A percentile compares a stretch with the other conserved stretches of the same genome.
Evolutionary conservation across 2,797 vertebrate species (phyloP).

Genomic region (Spinibarbus caldwelli): DNA sequence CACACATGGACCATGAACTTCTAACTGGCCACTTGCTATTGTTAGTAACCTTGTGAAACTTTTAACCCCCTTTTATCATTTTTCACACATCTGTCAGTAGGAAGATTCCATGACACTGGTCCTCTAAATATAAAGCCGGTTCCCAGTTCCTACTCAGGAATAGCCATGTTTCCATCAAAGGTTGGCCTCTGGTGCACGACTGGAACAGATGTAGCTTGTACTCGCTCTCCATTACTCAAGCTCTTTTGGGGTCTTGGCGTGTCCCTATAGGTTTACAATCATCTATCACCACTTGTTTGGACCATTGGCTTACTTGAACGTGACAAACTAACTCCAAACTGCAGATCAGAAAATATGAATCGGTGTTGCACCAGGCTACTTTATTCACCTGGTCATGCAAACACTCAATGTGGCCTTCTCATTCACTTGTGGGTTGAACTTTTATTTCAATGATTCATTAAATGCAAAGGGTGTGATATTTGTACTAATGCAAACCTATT

Average conservation of each 20-base stretch:
- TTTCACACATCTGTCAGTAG: constrained; percentile 58
- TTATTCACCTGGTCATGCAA: constrained; percentile 5
- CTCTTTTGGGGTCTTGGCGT: constrained; percentile 29
- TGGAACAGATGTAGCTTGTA: constrained; percentile 46
- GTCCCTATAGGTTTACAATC: constrained; percentile 46
- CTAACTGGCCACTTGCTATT: constrained; percentile 39
- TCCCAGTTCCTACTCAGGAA: constrained; percentile 48
- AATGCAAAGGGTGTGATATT: not conserved
- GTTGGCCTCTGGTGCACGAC: constrained; percentile 41
- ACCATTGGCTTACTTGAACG: constrained; percentile 26
- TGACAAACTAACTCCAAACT: constrained; percentile 24
- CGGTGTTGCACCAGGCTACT: not conserved
- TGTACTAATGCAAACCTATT: not conserved
- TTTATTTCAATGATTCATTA: not conserved
- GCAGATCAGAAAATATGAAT: constrained; percentile 2
- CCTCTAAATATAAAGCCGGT: constrained; percentile 53
- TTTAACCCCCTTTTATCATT: constrained; percentile 59
- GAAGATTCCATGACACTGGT: constrained; percentile 50
- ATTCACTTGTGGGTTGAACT: not conserved
- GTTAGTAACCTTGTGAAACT: constrained; percentile 42
- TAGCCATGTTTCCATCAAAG: constrained; percentile 56
- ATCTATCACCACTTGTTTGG: too few relatives aligned
- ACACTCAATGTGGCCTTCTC: not conserved
- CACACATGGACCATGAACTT: constrained; percentile 24
- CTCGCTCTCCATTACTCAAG: constrained; percentile 29